Base-by-base conservation (phyloP, 2,113 vertebrate genomes). In the Mus pahari region DNA sequence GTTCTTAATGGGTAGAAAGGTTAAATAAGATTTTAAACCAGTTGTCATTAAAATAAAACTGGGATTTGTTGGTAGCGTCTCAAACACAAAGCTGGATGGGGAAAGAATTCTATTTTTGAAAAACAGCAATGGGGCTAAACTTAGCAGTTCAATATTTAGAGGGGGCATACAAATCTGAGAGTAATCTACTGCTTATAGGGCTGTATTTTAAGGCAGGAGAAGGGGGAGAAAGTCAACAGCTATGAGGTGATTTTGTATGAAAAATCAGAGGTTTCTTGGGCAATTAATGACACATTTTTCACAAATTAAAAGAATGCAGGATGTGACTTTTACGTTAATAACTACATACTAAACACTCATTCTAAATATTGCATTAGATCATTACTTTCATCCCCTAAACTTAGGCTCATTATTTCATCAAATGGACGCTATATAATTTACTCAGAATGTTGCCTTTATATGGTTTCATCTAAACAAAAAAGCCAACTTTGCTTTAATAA, bases 221-320 rank as follows among this genome's bases (percentile, higher is more conserved):
- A 97, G 83, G 86, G 79, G 71, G 87, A 96, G 48, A 60, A 94
- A 97, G 83, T 94, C 73, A 97, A 92, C 39, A 93, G 77, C 95
- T 94, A 91, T 90, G 94, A 97, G 48, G 26, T 92, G 93, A 92
- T 95, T 97, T 96, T 48, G 62, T 71, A 97, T 87, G 86, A 98
- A 98, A 98, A 98, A 97, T 91, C 95, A 96, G 89, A 96, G 91
- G 73, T 94, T 98, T 95, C 96, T 33, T 97, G 96, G 96, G 90
- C 70, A 97, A 97, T 64, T 94, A 93, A 91, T 78, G 75, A 97
- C 79, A 98, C 92, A 96, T 96, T 96, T 97, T 94, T 94, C 86
- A 97, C 84, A 97, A 95, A 95, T 97, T 45, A 28, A 96, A 66
- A 96, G 89, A 98, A 96, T 90, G 90, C 26, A 97, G 88, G 26